These are phyloP conservation scores for Schlechtendalia chinensis DNA, from an alignment of 1,140 invertebrate genomes.

Conservation along the genomic window DNA sequence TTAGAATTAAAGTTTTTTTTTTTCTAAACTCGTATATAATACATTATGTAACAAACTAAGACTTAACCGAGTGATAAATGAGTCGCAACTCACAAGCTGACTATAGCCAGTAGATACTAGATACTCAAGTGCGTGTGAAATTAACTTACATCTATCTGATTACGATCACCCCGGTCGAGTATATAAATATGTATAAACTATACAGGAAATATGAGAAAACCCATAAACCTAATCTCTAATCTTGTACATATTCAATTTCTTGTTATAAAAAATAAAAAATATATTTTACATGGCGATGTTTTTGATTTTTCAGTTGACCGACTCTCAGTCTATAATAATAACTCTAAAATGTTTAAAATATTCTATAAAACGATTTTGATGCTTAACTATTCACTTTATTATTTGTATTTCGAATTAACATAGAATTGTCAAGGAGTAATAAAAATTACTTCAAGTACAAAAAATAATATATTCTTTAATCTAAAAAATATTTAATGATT, in stretches of 20 bases:
- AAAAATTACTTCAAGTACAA: background rate
- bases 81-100: background rate
- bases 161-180: background rate
- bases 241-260: conserved; percentile 41
- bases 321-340: conserved; percentile 4
- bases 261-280: background rate
- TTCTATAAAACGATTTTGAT: background rate
- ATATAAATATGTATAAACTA: background rate
- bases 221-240: conserved; percentile 37
- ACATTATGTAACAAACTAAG: conserved; percentile 1
- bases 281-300: background rate
- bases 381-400: background rate
- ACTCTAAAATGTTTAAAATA: conserved; percentile 14
- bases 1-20: background rate
- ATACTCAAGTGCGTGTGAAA: conserved; percentile 32
- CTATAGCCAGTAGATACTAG: background rate
- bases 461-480: too few species aligned
- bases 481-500: too few species aligned
- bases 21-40: background rate
- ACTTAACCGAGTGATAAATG: background rate
- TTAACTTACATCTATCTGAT: conserved; percentile 35
- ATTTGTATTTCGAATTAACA: background rate
- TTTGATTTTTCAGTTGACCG: conserved; percentile 18
- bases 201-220: conserved; percentile 32
- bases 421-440: background rate